These are phyloP conservation scores for Polypedilum pembai DNA, from an alignment of 1,140 invertebrate species.

Conservation along the genomic window DNA sequence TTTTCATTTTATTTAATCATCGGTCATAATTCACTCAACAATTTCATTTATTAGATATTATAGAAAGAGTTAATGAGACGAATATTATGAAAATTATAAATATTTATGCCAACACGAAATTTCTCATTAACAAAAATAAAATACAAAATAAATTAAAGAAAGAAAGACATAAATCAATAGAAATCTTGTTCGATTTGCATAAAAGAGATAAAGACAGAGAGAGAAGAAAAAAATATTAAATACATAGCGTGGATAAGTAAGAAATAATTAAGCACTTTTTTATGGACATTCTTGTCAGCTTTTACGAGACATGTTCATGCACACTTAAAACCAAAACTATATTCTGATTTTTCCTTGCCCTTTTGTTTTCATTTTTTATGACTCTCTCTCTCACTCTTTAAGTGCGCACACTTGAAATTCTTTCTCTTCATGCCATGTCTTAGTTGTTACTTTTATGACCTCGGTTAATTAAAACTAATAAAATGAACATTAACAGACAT, in stretches of 20 bases:
- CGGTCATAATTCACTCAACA: neutral
- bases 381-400: neutral
- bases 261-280: constrained; percentile 27
- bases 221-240: neutral
- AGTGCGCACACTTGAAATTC: neutral
- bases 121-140: neutral
- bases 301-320: constrained; percentile 22
- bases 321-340: neutral
- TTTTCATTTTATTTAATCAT: neutral
- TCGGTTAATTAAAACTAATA: constrained; percentile 26
- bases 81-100: neutral
- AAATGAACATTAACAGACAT: constrained; percentile 19
- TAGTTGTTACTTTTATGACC: neutral
- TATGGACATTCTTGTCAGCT: constrained; percentile 22
- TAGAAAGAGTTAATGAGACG: neutral
- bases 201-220: neutral
- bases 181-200: constrained; percentile 12
- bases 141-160: neutral
- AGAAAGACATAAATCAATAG: neutral
- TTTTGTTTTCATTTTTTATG: constrained; percentile 1
- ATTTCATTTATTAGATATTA: neutral
- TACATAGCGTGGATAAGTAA: neutral
- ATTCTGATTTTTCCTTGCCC: neutral
- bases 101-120: neutral
- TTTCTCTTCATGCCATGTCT: neutral